phyloP scores from a whole-genome alignment of 2,113 vertebrate genomes.

The Asarcornis scutulata region DNA sequence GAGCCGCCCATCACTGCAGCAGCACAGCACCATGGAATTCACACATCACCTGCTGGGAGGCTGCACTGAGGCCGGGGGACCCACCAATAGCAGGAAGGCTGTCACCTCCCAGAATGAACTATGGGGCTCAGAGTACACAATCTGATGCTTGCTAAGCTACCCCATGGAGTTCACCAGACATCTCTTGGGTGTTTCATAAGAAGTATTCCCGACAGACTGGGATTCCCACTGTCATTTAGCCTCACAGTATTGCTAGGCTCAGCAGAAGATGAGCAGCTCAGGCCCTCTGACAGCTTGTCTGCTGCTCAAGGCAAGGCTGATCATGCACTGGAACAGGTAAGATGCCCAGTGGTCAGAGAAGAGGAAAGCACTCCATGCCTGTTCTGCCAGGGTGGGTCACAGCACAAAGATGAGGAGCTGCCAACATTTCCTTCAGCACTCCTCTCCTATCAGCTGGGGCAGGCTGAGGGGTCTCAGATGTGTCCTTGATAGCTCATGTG shows the following conservation, averaged over 20 bases:
- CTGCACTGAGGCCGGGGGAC: background rate
- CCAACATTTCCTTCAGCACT: background rate
- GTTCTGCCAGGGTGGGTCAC: background rate
- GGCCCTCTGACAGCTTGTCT: background rate
- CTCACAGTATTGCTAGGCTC: accelerated
- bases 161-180: background rate
- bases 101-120: background rate
- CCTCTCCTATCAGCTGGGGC: too few relatives aligned
- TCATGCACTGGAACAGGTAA: background rate
- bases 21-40: accelerated
- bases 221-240: background rate
- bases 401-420: background rate
- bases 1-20: background rate
- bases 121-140: background rate
- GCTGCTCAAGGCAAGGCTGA: background rate
- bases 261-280: background rate
- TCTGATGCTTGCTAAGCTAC: too few relatives aligned
- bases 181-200: background rate
- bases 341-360: accelerated
- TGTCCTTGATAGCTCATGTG: background rate
- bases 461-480: background rate
- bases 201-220: background rate
- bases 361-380: background rate
- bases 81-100: background rate
- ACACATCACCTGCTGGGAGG: background rate